Evolutionary conservation across 2,113 vertebrate genomes (phyloP), one percentile per base, ranked within the genome.

Genomic region (Leptobrachium ailaonicum): DNA sequence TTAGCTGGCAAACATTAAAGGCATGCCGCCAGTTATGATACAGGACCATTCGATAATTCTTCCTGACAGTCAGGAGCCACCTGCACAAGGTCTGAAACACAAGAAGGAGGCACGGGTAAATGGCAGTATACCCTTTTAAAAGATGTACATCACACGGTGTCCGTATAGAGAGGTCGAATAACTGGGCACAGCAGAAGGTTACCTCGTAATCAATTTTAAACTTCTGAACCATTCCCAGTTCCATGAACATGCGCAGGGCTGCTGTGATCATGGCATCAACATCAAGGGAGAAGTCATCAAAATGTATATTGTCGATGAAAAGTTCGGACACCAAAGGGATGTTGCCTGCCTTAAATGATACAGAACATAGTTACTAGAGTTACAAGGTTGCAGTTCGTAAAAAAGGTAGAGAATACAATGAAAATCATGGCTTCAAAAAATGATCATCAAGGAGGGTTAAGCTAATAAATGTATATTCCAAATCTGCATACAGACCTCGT

Each of bases 171-270:
- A 7, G n/a, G 41, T 47, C 50, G 40, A 32, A 10, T 56, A 56
- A 12, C 60, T 71, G 72, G 44, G 64, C 71, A 63, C 66, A 3
- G 2, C 86, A 85, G 83, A 78, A 85, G 84, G 88, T 93, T 90
- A 99, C 98, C 96, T 99, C 98, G 0, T 99, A 99, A 91, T 99
- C 97, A 13, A 99, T 99, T 94, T 96, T 98, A 90, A 99, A 99
- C 88, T 97, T 99, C 93, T 98, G 98, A 85, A 99, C 93, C 94
- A 98, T 98, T 83, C 98, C 97, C 85, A 99, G 88, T 88, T 99
- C 98, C 95, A 98, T 97, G 88, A 99, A 99, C 98, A 99, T 99
- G 71, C 97, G 91, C 80, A 99, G 92, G 44, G 96, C 94, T 42
- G 97, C 98, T 0, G 96, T 97, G 85, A 99, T 95, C 98, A 99